Percentiles rank a stretch among this genome's conserved stretches.
Conservation (phyloP, 92 coral and sea anemone species). For the Palythoa grandiflora region DNA sequence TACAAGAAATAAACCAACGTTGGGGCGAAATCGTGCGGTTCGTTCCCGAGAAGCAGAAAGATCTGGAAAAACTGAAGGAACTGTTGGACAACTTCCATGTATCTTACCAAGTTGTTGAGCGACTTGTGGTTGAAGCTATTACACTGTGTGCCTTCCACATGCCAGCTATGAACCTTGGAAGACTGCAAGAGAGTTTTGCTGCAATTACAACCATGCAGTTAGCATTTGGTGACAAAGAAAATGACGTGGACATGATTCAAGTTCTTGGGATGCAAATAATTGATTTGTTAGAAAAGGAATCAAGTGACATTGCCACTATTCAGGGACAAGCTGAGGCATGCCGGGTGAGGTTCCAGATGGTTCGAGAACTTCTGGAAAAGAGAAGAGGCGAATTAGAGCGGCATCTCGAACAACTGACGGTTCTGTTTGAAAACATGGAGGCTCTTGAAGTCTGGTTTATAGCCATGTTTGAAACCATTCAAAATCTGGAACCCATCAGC, state of each 20-base stretch:
- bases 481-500: constrained; percentile 86
- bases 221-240: constrained; percentile 69
- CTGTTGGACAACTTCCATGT: constrained; percentile 79
- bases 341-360: constrained; percentile 75
- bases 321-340: constrained; percentile 76
- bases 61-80: constrained; percentile 81
- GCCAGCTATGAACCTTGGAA: constrained; percentile 71
- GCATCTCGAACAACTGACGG: constrained; percentile 80
- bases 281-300: constrained; percentile 71
- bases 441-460: constrained; percentile 86
- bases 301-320: constrained; percentile 79
- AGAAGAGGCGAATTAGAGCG: constrained; percentile 75
- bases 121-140: constrained; percentile 79
- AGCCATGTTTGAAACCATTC: constrained; percentile 66
- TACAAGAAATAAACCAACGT: constrained; percentile 75
- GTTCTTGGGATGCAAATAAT: constrained; percentile 76
- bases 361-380: constrained; percentile 76
- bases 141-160: constrained; percentile 71
- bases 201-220: constrained; percentile 64
- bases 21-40: constrained; percentile 70
- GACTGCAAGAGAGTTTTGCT: constrained; percentile 67
- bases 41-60: constrained; percentile 76
- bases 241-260: constrained; percentile 72
- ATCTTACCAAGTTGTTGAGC: constrained; percentile 75
- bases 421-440: constrained; percentile 75